phyloP scores from a whole-genome alignment of 2,797 vertebrate genomes.

The Dipus sagitta region DNA sequence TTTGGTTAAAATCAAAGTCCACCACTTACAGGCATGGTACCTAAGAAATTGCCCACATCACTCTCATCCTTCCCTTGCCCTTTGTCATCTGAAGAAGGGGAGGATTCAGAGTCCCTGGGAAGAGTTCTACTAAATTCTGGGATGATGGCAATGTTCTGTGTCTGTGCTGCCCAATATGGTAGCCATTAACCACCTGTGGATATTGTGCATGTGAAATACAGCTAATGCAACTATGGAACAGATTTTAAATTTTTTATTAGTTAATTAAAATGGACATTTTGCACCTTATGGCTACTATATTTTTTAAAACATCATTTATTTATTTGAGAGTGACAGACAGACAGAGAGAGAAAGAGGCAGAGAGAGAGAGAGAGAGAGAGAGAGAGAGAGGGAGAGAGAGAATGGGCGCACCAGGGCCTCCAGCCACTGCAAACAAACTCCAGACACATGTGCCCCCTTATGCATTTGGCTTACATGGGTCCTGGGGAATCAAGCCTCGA shows the following conservation, averaged over 20 bases:
- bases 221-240: not conserved
- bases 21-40: not conserved
- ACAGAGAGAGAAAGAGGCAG: too few species aligned
- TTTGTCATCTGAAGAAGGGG: not conserved
- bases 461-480: too few species aligned
- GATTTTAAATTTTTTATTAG: not conserved
- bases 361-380: too few species aligned
- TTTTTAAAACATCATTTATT: too few species aligned
- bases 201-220: not conserved
- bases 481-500: too few species aligned
- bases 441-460: too few species aligned
- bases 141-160: not conserved
- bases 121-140: not conserved
- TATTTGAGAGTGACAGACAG: too few species aligned
- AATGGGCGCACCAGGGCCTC: too few species aligned
- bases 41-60: not conserved
- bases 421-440: too few species aligned
- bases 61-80: not conserved
- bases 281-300: fast-evolving
- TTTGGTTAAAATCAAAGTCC: not conserved
- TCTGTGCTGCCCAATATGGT: not conserved
- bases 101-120: not conserved
- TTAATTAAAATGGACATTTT: not conserved
- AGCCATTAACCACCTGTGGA: not conserved
- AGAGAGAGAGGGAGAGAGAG: too few species aligned